Evolutionary conservation across 2,113 vertebrate genomes (phyloP).

Genomic region (Ramphastos sulfuratus): DNA sequence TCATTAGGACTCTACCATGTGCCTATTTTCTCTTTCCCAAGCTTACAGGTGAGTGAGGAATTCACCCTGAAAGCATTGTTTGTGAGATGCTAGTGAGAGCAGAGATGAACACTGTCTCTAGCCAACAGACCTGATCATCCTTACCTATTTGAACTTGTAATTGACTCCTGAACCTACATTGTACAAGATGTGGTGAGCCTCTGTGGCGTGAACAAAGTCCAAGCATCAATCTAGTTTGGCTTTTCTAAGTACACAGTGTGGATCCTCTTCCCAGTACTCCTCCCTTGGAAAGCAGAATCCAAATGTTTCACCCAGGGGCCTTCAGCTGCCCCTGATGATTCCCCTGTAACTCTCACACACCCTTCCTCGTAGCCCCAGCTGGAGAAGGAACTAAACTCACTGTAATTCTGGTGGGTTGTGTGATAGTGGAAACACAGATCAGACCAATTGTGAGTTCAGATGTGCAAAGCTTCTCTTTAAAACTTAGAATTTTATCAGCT

Average conservation of each 20-base stretch:
- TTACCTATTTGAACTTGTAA: not conserved
- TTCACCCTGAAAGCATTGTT: not conserved
- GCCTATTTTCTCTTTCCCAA: not conserved
- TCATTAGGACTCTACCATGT: not conserved
- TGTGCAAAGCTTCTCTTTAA: not conserved
- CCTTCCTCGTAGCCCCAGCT: not conserved
- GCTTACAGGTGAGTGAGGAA: not conserved
- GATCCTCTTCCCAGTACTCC: not conserved
- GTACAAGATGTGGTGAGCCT: not conserved
- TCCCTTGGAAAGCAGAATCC: not conserved
- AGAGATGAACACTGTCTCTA: not conserved
- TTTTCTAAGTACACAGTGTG: not conserved
- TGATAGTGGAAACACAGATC: not conserved
- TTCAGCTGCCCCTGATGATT: not conserved
- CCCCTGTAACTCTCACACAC: not conserved
- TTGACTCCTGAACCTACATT: fast-evolving
- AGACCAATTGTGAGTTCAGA: not conserved
- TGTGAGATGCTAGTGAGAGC: not conserved
- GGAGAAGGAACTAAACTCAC: not conserved
- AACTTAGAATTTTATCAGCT: not conserved
- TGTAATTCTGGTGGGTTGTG: not conserved
- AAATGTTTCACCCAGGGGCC: not conserved
- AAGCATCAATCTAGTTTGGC: not conserved
- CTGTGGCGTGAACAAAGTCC: not conserved
- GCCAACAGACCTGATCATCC: not conserved